Percentiles rank a stretch among this genome's conserved stretches.
These are phyloP conservation scores for Sebastes schlegelii DNA, from an alignment of 2,113 vertebrate genomes.

Conservation along the genomic window DNA sequence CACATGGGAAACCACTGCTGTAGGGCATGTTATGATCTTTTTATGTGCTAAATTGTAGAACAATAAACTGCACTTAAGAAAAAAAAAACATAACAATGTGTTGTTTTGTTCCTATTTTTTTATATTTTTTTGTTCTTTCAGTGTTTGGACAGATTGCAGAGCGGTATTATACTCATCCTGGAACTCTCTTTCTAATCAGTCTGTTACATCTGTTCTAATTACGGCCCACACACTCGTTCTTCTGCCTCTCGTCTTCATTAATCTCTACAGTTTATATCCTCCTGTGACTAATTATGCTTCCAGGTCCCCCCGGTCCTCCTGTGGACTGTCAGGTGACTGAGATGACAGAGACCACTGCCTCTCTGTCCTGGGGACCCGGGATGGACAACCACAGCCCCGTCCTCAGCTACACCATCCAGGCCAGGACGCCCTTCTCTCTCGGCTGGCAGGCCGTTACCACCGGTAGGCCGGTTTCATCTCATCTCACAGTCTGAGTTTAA, in stretches of 20 bases:
- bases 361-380: slow-evolving; percentile 92
- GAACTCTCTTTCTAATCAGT: slow-evolving; percentile 7
- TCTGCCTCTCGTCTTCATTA: slow-evolving; percentile 27
- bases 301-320: slow-evolving; percentile 94
- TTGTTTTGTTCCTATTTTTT: background rate
- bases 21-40: background rate
- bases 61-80: background rate
- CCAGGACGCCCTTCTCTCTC: slow-evolving; percentile 93
- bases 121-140: background rate
- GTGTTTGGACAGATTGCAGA: background rate
- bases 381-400: slow-evolving; percentile 95
- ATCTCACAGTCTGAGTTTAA: slow-evolving; percentile 21
- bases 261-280: slow-evolving; percentile 16
- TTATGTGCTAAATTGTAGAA: background rate
- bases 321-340: slow-evolving; percentile 92
- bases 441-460: slow-evolving; percentile 96
- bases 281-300: background rate
- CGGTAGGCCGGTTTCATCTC: slow-evolving; percentile 78
- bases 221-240: background rate
- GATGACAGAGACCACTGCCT: slow-evolving; percentile 90
- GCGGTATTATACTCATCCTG: background rate
- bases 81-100: background rate
- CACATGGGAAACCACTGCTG: background rate
- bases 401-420: slow-evolving; percentile 92
- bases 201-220: slow-evolving; percentile 3